Evolutionary conservation across 2,113 vertebrate genomes (phyloP).

Genomic region (Dendropsophus ebraccatus): DNA sequence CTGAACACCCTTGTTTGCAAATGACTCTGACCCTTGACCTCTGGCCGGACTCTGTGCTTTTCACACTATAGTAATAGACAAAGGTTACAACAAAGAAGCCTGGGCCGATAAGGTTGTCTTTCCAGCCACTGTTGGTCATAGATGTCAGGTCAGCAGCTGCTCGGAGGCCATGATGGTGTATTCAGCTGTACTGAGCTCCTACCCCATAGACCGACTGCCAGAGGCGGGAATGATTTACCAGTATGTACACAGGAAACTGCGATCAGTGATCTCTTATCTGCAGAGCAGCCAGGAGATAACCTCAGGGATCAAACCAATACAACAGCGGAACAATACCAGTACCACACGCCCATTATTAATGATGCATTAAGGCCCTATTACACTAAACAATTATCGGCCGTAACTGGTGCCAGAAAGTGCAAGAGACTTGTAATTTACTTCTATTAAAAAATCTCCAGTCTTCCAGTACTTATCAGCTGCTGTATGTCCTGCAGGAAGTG

Average conservation of each 20-base stretch:
- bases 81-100: background rate
- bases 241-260: background rate
- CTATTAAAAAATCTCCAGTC: no score
- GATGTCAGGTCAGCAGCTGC: slow-evolving; percentile 4
- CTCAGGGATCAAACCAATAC: background rate
- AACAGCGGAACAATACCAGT: background rate
- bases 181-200: background rate
- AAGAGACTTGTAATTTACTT: no score
- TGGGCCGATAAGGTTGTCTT: background rate
- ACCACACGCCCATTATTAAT: no score
- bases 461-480: no score
- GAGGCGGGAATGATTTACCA: background rate
- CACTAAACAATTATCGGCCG: no score
- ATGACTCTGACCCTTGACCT: background rate
- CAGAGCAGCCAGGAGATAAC: background rate
- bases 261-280: background rate
- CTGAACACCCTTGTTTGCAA: background rate
- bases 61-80: background rate
- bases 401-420: no score
- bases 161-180: background rate
- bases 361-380: no score
- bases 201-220: background rate
- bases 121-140: slow-evolving; percentile 6
- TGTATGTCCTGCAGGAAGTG: no score
- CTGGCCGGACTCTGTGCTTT: background rate